Evolutionary conservation across 2,888 invertebrate species (phyloP), one percentile per base, ranked within the genome.

Genomic region (Cephus pulcher): DNA sequence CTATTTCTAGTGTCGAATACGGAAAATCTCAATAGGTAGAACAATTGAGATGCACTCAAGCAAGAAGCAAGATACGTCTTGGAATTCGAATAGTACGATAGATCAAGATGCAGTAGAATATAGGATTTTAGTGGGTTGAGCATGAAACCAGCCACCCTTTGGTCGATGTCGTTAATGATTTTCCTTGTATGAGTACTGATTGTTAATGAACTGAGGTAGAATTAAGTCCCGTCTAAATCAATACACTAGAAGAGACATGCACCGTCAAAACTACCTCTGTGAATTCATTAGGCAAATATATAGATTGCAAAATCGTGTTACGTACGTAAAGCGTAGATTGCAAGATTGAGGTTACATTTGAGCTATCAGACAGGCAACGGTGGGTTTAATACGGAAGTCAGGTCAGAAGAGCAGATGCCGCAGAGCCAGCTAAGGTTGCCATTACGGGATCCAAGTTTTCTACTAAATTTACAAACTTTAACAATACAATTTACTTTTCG

Each of bases 381-480:
- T 76, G 77, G 74, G 23, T 77, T 76, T 80, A 83, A 80, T 79
- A 70, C 37, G 75, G 56, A 73, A 77, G 75, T 71, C 78, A 74
- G 77, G 76, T 82, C 80, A 81, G 83, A 80, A 81, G 77, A 76
- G 75, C 75, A 73, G 79, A 56, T 56, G 56, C 56, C 56, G 56
- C 23, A 23, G 23, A 56, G 56, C 56, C 9, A 56, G 56, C 23
- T 56, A 56, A 56, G 56, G 23, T 56, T 23, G 23, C 23, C 56
- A 84, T 83, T 84, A 87, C 82, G 82, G 80, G 84, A 82, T 82
- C 82, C 82, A 87, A 87, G 87, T 87, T 87, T 86, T 79, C 82
- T 83, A 84, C 84, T 87, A 87, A 87, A 87, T 87, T 85, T 82
- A 79, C 77, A 80, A 85, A 87, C 84, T 87, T 84, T 82, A 82